Evolutionary conservation across 2,888 invertebrate genomes (phyloP).

Genomic region (Netelia fuscicornis): DNA sequence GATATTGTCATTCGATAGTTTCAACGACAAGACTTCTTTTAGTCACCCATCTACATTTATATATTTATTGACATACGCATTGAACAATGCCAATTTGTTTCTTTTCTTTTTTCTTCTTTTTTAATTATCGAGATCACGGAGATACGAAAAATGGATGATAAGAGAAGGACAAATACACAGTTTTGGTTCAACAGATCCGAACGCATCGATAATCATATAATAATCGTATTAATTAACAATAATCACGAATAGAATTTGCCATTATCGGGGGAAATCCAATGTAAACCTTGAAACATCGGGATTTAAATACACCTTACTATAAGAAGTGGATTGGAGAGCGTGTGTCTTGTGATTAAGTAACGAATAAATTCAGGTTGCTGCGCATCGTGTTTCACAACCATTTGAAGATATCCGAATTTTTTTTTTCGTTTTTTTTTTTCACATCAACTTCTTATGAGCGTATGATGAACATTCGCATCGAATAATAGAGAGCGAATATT

Average conservation of each 20-base stretch:
- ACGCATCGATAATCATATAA: slow-evolving; percentile 72
- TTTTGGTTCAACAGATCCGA: slow-evolving; percentile 73
- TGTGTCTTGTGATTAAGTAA: slow-evolving; percentile 74
- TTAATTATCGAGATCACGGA: slow-evolving; percentile 69
- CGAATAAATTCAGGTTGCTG: slow-evolving; percentile 69
- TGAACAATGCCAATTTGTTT: slow-evolving; percentile 73
- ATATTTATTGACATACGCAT: slow-evolving; percentile 67
- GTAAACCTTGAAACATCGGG: slow-evolving; percentile 81
- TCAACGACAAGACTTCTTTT: slow-evolving; percentile 71
- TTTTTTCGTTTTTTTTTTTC: slow-evolving; percentile 1
- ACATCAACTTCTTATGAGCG: not conserved
- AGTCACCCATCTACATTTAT: slow-evolving; percentile 70
- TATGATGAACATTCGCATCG: no score
- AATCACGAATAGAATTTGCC: slow-evolving; percentile 67
- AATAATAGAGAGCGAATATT: no score
- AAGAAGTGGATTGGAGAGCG: slow-evolving; percentile 84
- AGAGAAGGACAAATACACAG: slow-evolving; percentile 74
- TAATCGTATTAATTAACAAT: slow-evolving; percentile 71
- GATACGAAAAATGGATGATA: slow-evolving; percentile 70
- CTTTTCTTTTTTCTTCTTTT: slow-evolving; percentile 37
- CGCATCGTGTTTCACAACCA: slow-evolving; percentile 68
- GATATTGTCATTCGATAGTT: slow-evolving; percentile 4
- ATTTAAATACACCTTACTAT: slow-evolving; percentile 81
- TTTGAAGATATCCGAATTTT: slow-evolving; percentile 26
- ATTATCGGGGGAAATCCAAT: slow-evolving; percentile 80